Conservation (phyloP, 2,113 vertebrate species). For the Cyprinodon tularosa region DNA sequence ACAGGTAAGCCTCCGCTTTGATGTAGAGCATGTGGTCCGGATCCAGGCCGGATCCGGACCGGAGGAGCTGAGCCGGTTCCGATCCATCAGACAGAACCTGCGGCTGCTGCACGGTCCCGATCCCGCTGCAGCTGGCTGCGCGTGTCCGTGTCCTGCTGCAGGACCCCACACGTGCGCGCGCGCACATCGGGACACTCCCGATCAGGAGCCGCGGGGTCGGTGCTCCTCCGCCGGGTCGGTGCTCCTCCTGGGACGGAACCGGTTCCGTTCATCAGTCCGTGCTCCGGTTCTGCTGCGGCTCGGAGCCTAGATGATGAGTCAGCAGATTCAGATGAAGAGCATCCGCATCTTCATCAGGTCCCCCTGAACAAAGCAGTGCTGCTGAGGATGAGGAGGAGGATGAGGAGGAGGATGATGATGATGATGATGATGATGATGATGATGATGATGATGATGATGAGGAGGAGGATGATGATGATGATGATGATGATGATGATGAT, state of each 20-base stretch:
- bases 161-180: slow-evolving; percentile 20
- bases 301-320: slow-evolving; percentile 1
- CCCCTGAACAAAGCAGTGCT: not conserved
- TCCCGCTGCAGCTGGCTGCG: slow-evolving; percentile 41
- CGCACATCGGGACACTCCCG: not conserved
- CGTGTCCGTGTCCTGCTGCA: slow-evolving; percentile 43
- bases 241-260: no score
- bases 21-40: not conserved
- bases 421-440: no score
- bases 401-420: not conserved
- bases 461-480: not conserved
- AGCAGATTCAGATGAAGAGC: not conserved
- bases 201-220: not conserved
- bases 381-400: not conserved
- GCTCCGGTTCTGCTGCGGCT: not conserved
- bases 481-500: no score
- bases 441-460: no score
- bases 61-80: not conserved
- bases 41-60: not conserved
- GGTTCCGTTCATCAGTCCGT: not conserved
- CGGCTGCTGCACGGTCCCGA: slow-evolving; percentile 18
- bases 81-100: not conserved
- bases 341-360: not conserved
- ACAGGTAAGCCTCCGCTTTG: slow-evolving; percentile 48
- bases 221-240: no score